Percentiles rank a stretch among this genome's conserved stretches.
These are phyloP conservation scores for Oreocharis arfaki DNA, from an alignment of 2,113 vertebrate genomes.

Conservation along the genomic window DNA sequence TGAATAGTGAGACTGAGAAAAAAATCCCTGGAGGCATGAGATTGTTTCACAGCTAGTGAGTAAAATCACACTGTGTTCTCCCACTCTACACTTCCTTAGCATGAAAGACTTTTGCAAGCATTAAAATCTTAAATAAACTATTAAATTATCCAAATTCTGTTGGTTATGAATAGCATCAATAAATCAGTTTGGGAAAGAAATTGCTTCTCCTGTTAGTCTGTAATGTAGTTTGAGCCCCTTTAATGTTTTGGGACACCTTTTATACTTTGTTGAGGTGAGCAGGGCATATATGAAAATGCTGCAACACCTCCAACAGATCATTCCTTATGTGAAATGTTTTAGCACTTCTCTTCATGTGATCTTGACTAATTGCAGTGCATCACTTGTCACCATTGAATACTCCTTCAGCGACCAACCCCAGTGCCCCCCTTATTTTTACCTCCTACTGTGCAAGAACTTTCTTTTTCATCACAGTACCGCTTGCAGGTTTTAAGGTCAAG, in stretches of 20 bases:
- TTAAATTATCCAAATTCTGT: background rate
- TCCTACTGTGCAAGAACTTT: background rate
- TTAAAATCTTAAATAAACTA: background rate
- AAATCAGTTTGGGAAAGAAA: background rate
- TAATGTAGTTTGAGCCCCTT: background rate
- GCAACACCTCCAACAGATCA: background rate
- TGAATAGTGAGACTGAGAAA: background rate
- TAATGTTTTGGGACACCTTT: background rate
- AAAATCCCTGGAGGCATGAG: background rate
- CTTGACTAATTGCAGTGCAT: background rate
- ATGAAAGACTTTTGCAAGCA: background rate
- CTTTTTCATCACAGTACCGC: background rate
- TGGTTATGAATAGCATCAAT: background rate
- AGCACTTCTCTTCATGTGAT: background rate
- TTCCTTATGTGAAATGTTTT: background rate
- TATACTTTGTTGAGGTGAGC: background rate
- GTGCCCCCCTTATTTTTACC: conserved; percentile 3
- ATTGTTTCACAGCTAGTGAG: background rate
- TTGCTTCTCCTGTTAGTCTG: background rate
- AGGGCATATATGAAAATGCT: background rate
- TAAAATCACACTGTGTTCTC: background rate
- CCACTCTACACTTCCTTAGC: background rate
- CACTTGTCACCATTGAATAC: background rate
- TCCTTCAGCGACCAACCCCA: background rate
- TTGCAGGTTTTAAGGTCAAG: conserved; percentile 32